Percentiles rank a stretch among this genome's conserved stretches.
phyloP scores from a whole-genome alignment of 2,113 vertebrate species.

The Daubentonia madagascariensis region DNA sequence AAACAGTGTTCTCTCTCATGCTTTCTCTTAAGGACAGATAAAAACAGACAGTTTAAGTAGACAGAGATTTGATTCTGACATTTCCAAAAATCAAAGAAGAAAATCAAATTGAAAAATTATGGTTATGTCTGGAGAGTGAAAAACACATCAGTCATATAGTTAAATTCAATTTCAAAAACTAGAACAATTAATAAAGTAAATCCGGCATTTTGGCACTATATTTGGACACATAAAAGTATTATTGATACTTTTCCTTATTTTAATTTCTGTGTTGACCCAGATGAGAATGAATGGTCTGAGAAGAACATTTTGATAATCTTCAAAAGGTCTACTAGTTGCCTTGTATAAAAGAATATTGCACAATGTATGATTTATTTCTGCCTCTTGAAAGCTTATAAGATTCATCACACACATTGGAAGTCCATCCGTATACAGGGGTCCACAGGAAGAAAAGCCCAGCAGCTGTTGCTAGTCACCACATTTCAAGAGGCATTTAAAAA shows the following conservation, averaged over 20 bases:
- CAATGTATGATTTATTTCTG: not conserved
- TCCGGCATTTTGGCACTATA: not conserved
- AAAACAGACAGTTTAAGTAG: not conserved
- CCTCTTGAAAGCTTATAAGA: not conserved
- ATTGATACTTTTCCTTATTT: not conserved
- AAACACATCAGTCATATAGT: not conserved
- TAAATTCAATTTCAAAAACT: not conserved
- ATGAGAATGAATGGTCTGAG: not conserved
- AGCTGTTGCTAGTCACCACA: not conserved
- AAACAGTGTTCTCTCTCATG: not conserved
- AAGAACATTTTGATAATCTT: not conserved
- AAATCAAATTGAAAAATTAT: not conserved
- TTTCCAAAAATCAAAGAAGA: not conserved
- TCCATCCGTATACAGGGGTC: accelerated
- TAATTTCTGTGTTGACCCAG: not conserved
- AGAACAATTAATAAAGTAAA: not conserved
- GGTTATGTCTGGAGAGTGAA: not conserved
- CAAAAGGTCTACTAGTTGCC: not conserved
- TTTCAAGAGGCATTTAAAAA: not conserved
- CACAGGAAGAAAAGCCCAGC: not conserved
- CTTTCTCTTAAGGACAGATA: not conserved
- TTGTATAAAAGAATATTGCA: not conserved
- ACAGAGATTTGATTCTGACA: not conserved
- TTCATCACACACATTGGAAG: not conserved
- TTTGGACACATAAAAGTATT: not conserved